phyloP scores from a whole-genome alignment of 2,888 invertebrate species.

The Bimastos eiseni region DNA sequence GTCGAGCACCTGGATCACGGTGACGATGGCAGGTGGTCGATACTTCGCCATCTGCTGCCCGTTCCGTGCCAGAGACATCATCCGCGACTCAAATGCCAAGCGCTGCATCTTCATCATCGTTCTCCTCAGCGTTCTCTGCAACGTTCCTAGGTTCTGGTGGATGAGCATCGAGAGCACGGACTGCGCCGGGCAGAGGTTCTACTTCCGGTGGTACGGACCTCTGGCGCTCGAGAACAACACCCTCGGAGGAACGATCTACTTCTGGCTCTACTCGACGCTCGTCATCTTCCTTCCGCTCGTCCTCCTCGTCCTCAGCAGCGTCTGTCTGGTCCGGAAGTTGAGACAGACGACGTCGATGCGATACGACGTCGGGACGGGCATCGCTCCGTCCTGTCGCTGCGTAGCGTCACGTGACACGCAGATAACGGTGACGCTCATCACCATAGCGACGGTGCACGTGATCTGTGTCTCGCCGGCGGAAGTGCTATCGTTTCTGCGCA shows the following conservation, averaged over 20 bases:
- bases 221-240: slow-evolving; percentile 17
- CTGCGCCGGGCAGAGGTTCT: not conserved
- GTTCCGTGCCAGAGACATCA: slow-evolving; percentile 42
- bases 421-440: slow-evolving; percentile 47
- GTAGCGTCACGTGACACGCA: not conserved
- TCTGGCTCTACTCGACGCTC: slow-evolving; percentile 16
- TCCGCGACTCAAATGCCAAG: slow-evolving; percentile 42
- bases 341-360: not conserved
- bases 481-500: slow-evolving; percentile 45
- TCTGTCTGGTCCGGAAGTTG: slow-evolving; percentile 20
- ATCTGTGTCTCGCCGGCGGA: slow-evolving; percentile 49
- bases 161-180: not conserved
- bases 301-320: slow-evolving; percentile 19
- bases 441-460: slow-evolving; percentile 49
- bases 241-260: not conserved
- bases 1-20: slow-evolving; percentile 68
- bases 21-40: slow-evolving; percentile 45
- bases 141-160: slow-evolving; percentile 47
- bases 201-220: slow-evolving; percentile 5
- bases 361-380: not conserved
- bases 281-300: slow-evolving; percentile 18
- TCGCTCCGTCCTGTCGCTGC: not conserved
- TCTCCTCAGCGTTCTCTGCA: slow-evolving; percentile 44
- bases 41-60: slow-evolving; percentile 47
- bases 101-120: slow-evolving; percentile 45